Base-by-base conservation (phyloP, 2,888 invertebrate species). In the Argyresthia albistria region DNA sequence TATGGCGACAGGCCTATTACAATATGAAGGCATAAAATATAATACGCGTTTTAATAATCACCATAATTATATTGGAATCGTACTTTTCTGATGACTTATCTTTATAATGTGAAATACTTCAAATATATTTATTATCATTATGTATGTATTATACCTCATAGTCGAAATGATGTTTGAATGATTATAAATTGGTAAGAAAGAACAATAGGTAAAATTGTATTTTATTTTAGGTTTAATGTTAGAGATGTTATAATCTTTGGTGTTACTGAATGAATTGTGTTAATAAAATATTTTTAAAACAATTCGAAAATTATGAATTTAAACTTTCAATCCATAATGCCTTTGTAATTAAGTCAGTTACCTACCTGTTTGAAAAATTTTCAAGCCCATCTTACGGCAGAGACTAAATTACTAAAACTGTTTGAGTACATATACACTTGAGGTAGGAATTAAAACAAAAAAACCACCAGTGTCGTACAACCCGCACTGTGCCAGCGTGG, bases 181-280 rank as follows among this genome's bases (percentile, higher is more conserved):
- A 79, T 74, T 81, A 83, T 79, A 84, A 80, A 83, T 83, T 81
- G 82, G 79, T 83, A 82, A 86, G 79, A 81, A 80, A 76, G 76
- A 79, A 81, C 80, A 78, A 71, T 65, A 82, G 83, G 80, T 71
- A 79, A 76, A 82, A 82, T 76, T 86, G 84, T 86, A 84, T 82
- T 82, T 80, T 84, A 83, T 83, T 86, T 84, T 84, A 88, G 84
- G 80, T 83, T 82, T 81, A 86, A 83, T 87, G 81, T 84, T 88
- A 88, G 88, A 87, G 79, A 88, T 88, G 88, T 88, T 88, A 87
- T 86, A 87, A 86, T 86, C 87, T 87, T 88, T 84, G 88, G 88
- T 88, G 88, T 88, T 88, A 88, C 78, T 88, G 86, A 88, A 88
- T 87, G 88, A 88, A 88, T 88, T 88, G 88, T 88, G 88, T 88